Evolutionary conservation across 2,797 vertebrate species (phyloP).

Genomic region (Cuniculus paca): DNA sequence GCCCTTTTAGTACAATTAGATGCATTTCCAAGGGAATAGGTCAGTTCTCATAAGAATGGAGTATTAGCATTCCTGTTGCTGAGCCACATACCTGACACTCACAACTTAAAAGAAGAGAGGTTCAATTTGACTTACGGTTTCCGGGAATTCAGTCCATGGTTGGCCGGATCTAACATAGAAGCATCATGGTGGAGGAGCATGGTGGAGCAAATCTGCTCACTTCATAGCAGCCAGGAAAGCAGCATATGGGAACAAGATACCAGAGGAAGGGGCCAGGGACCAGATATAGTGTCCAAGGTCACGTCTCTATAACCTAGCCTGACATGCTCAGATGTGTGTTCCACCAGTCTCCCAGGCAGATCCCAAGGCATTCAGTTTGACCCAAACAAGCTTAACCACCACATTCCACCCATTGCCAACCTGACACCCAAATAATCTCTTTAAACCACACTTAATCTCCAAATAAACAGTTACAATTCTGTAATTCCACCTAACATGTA

Average conservation of each 20-base stretch:
- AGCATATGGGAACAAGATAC: background rate
- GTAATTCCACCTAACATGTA: background rate
- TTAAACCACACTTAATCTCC: background rate
- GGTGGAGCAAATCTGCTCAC: background rate
- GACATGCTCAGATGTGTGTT: background rate
- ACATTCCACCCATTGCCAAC: background rate
- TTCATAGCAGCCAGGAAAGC: background rate
- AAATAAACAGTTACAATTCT: background rate
- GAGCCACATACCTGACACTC: background rate
- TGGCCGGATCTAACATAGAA: background rate
- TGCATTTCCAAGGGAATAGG: background rate
- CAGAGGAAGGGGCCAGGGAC: background rate
- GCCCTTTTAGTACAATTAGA: background rate
- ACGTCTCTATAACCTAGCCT: background rate
- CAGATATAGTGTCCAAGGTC: background rate
- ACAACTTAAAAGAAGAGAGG: background rate
- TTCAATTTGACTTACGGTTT: background rate
- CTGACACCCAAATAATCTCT: background rate
- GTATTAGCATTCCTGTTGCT: background rate
- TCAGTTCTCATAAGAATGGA: background rate
- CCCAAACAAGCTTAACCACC: background rate
- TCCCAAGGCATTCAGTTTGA: background rate
- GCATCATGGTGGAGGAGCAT: background rate
- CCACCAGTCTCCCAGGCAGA: background rate
- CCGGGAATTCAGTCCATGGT: background rate